Evolutionary conservation across 2,113 vertebrate species (phyloP).

Genomic region (Megaleporinus macrocephalus): DNA sequence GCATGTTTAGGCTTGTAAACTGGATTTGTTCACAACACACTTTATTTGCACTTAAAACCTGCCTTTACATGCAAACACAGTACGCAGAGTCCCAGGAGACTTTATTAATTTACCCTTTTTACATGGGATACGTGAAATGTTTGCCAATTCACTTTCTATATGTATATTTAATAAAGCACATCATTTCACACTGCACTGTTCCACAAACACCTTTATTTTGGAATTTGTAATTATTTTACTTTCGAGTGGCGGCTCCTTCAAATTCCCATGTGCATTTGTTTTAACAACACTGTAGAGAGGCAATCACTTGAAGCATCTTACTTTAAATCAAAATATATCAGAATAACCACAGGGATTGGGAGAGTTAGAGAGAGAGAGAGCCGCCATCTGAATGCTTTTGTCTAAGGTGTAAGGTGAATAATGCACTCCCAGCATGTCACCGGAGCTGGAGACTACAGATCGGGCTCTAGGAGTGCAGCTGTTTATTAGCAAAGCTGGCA

Average conservation of each 20-base stretch:
- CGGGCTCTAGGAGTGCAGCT: neutral
- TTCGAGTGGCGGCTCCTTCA: neutral
- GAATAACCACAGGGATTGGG: too few relatives aligned
- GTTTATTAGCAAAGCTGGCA: neutral
- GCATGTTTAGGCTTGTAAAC: too few relatives aligned
- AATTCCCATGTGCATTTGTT: neutral
- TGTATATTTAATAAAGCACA: neutral
- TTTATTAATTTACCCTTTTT: too few relatives aligned
- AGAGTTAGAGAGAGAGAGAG: neutral
- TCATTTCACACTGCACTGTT: neutral
- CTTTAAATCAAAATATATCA: too few relatives aligned
- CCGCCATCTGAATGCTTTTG: neutral
- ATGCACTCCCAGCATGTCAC: neutral
- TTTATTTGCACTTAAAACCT: too few relatives aligned
- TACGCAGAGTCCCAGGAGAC: too few relatives aligned
- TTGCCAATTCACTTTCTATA: neutral
- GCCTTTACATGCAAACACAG: too few relatives aligned
- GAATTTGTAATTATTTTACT: neutral
- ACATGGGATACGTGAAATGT: neutral
- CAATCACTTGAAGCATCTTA: neutral
- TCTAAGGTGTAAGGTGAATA: neutral
- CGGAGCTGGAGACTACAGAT: neutral
- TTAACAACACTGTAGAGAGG: too few relatives aligned
- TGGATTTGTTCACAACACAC: too few relatives aligned
- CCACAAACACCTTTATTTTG: neutral